Conservation (phyloP, 2,113 vertebrate species). For the Gracilinanus agilis region DNA sequence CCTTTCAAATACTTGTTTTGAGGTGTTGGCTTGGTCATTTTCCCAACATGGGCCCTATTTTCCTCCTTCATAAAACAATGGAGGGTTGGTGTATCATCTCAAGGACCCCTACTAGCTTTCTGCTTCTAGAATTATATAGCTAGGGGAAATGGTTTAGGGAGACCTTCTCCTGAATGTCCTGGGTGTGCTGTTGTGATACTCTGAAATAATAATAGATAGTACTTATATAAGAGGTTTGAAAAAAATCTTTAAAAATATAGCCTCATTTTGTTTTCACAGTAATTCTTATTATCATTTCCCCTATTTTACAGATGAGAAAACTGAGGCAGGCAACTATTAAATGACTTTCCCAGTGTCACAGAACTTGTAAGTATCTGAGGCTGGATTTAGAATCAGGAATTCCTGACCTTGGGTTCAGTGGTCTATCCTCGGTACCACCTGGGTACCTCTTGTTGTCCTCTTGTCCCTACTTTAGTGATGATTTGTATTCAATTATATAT, state of each 20-base stretch:
- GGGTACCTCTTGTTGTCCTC: background rate
- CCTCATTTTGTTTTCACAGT: background rate
- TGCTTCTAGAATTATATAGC: background rate
- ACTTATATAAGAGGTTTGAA: background rate
- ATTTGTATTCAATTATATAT: background rate
- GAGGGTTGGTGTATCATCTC: background rate
- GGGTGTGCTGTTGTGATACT: background rate
- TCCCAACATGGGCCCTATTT: background rate
- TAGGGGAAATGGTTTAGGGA: background rate
- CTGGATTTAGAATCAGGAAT: background rate
- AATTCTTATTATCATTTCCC: background rate
- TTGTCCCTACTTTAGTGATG: background rate
- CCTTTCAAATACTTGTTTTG: background rate
- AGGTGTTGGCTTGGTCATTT: background rate
- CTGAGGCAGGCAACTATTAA: too few relatives aligned
- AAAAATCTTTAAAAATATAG: background rate
- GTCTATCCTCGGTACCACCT: background rate
- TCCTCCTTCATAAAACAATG: background rate
- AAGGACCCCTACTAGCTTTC: background rate
- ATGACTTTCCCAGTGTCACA: background rate
- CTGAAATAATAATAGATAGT: background rate
- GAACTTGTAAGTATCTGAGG: background rate
- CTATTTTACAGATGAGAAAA: background rate
- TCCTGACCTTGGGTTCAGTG: background rate
- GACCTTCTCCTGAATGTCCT: background rate